A percentile compares a stretch with the other conserved stretches of the same genome.
These are phyloP conservation scores for Cladopsammia gracilis DNA, from an alignment of 64 coral and sea anemone species.

Conservation along the genomic window DNA sequence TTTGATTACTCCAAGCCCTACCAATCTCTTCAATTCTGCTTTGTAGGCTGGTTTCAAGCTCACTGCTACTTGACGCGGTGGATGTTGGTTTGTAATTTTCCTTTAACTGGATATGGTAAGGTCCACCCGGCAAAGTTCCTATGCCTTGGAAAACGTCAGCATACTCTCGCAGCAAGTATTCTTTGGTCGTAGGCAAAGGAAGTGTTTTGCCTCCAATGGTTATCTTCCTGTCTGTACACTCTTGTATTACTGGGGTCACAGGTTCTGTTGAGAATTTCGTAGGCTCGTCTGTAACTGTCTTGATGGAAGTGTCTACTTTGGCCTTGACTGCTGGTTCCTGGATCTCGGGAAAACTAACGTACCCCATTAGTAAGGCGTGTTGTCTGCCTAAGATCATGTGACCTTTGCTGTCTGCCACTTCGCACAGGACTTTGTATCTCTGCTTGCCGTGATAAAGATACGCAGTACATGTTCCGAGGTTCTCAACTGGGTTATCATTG, in stretches of 20 bases:
- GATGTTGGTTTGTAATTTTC: conserved; percentile 35
- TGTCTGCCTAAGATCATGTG: not conserved
- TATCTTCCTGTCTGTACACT: not conserved
- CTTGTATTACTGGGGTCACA: not conserved
- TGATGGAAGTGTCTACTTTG: not conserved
- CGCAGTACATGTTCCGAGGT: not conserved
- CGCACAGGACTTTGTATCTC: not conserved
- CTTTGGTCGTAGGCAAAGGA: conserved; percentile 37
- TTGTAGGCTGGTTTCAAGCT: conserved; percentile 51
- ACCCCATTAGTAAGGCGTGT: not conserved
- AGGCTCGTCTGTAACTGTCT: not conserved
- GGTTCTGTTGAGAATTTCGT: too few relatives aligned
- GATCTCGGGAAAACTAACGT: conserved; percentile 4
- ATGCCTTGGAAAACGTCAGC: conserved; percentile 52
- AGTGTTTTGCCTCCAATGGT: conserved; percentile 45
- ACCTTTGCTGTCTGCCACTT: conserved; percentile 18
- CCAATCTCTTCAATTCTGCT: not conserved
- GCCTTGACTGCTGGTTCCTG: conserved; percentile 12
- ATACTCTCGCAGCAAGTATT: conserved; percentile 48
- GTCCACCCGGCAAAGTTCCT: conserved; percentile 51
- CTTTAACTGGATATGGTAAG: conserved; percentile 60
- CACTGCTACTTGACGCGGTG: conserved; percentile 27
- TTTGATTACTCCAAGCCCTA: conserved; percentile 1
- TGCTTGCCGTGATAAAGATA: not conserved
- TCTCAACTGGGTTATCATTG: not conserved